Evolutionary conservation across 2,888 invertebrate species (phyloP).

Genomic region (Mantis religiosa): DNA sequence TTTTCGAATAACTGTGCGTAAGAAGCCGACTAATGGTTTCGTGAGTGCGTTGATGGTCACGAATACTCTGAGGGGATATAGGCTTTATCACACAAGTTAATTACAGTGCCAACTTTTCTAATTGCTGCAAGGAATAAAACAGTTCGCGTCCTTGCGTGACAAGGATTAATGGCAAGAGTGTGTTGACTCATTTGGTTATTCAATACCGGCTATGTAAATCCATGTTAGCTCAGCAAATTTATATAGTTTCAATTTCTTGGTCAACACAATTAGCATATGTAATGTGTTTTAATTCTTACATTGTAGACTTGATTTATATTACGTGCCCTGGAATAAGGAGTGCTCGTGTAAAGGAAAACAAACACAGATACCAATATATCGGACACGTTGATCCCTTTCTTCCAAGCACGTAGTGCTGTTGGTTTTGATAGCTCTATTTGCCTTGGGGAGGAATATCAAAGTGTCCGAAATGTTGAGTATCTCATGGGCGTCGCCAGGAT

Average conservation of each 20-base stretch:
- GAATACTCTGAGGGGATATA: not conserved
- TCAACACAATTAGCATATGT: not conserved
- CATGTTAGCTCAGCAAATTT: not conserved
- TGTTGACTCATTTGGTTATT: too few relatives aligned
- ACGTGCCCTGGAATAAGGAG: too few relatives aligned
- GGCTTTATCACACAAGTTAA: not conserved
- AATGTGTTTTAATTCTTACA: not conserved
- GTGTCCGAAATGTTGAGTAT: too few relatives aligned
- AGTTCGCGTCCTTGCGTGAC: not conserved
- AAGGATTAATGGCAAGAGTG: not conserved
- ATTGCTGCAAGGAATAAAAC: not conserved
- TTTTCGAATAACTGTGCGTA: not conserved
- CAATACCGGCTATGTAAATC: not conserved
- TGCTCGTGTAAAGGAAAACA: too few relatives aligned
- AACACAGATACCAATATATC: too few relatives aligned
- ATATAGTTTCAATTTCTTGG: not conserved
- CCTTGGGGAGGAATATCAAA: too few relatives aligned
- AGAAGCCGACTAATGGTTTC: not conserved
- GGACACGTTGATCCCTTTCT: too few relatives aligned
- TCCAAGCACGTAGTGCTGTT: too few relatives aligned
- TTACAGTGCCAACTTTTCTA: not conserved
- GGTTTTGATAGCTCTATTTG: too few relatives aligned
- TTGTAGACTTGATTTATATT: too few relatives aligned
- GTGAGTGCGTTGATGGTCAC: not conserved
- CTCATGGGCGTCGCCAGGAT: too few relatives aligned